These are phyloP conservation scores for Ornithoptera alexandrae DNA, from an alignment of 2,888 invertebrate species.

Conservation along the genomic window DNA sequence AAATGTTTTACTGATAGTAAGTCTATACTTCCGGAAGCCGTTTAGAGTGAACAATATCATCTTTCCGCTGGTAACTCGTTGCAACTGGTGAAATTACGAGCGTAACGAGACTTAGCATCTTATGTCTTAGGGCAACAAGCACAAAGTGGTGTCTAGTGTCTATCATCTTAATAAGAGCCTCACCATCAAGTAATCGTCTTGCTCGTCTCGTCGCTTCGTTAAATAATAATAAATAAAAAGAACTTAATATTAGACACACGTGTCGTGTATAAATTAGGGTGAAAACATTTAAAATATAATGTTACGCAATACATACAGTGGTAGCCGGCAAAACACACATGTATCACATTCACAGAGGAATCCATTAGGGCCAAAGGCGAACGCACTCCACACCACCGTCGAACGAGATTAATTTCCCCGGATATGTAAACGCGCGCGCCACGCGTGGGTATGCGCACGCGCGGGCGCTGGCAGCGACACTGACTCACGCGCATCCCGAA, in stretches of 20 bases:
- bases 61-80: neutral
- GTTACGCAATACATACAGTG: conserved; percentile 22
- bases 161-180: too few species aligned
- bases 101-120: too few species aligned
- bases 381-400: conserved; percentile 46
- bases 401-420: conserved; percentile 41
- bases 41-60: too few species aligned
- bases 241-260: conserved; percentile 22
- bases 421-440: conserved; percentile 39
- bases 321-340: conserved; percentile 3
- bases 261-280: conserved; percentile 9
- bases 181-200: too few species aligned
- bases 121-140: too few species aligned
- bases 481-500: conserved; percentile 73
- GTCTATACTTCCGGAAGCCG: too few species aligned
- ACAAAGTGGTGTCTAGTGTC: too few species aligned
- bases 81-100: neutral
- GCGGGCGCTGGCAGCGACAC: conserved; percentile 68
- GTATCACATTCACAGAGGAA: conserved; percentile 25
- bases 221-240: neutral
- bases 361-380: conserved; percentile 28
- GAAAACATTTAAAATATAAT: conserved; percentile 9
- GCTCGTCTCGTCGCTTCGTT: too few species aligned
- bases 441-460: conserved; percentile 55
- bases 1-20: neutral